These are phyloP conservation scores for Microctenopoma lineatum DNA, from an alignment of 2,797 vertebrate genomes.

Conservation along the genomic window DNA sequence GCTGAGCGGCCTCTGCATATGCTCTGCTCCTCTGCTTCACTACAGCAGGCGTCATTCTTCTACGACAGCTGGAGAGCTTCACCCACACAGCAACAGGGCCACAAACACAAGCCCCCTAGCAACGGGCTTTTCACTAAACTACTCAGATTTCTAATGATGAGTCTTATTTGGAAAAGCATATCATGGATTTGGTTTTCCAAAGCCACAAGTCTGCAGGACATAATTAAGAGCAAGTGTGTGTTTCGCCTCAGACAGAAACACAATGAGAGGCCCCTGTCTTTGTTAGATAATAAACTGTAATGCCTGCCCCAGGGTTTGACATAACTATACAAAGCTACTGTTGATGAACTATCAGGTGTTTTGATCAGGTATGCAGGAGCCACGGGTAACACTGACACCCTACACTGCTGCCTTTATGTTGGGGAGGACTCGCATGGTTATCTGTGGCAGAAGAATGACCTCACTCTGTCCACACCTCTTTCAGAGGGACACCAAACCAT, in stretches of 20 bases:
- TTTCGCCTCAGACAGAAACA: not conserved
- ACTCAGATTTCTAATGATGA: not conserved
- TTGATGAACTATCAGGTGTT: constrained; percentile 20
- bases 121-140: constrained; percentile 51
- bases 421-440: constrained; percentile 21
- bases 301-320: not conserved
- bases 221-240: constrained; percentile 11
- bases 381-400: constrained; percentile 56
- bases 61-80: constrained; percentile 77
- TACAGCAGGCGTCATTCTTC: constrained; percentile 59
- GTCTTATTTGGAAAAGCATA: not conserved
- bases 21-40: constrained; percentile 48
- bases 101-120: constrained; percentile 61
- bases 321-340: constrained; percentile 16
- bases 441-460: constrained; percentile 44
- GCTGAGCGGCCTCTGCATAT: constrained; percentile 53
- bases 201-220: not conserved
- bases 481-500: constrained; percentile 47
- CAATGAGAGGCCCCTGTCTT: not conserved
- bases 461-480: constrained; percentile 34
- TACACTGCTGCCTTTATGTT: constrained; percentile 67
- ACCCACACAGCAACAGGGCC: constrained; percentile 56
- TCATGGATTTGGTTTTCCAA: not conserved
- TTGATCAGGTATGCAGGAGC: constrained; percentile 16
- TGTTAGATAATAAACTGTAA: constrained; percentile 1